Evolutionary conservation across 1,140 invertebrate genomes (phyloP).

Genomic region (Bradynema listronoti): DNA sequence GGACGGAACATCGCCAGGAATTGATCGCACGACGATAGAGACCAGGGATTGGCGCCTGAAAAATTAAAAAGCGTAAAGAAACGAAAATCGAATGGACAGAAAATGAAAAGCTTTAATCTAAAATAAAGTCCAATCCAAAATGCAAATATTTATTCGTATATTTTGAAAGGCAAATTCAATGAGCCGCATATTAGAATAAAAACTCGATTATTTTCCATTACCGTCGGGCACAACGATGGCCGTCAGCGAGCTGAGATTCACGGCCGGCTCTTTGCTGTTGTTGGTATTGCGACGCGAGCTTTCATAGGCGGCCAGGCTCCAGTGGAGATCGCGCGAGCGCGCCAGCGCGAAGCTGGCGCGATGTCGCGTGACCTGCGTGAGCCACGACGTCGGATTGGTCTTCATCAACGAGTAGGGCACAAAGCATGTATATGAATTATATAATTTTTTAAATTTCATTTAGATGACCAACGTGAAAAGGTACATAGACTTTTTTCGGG

Average conservation of each 20-base stretch:
- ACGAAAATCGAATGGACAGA: no score
- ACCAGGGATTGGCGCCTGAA: conserved; percentile 98
- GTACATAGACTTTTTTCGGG: no score
- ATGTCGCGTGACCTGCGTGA: conserved; percentile 98
- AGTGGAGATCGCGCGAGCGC: conserved; percentile 94
- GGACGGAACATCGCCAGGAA: conserved; percentile 83
- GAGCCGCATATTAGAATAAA: no score
- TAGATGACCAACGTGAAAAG: no score
- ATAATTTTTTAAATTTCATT: no score
- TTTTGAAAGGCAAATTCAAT: no score
- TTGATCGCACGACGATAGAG: conserved; percentile 95
- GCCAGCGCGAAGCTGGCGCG: conserved; percentile 94
- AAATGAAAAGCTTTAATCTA: no score
- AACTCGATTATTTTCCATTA: no score
- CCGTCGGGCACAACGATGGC: conserved; percentile 91
- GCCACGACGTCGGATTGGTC: conserved; percentile 94
- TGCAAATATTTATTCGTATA: no score
- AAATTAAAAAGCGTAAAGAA: no score
- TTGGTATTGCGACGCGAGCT: conserved; percentile 95
- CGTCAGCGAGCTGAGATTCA: conserved; percentile 79
- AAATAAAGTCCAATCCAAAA: no score
- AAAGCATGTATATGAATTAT: no score
- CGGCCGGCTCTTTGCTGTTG: conserved; percentile 95
- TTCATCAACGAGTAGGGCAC: conserved; percentile 99
- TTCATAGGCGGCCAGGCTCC: conserved; percentile 89